Evolutionary conservation across 1,140 invertebrate genomes (phyloP).

Genomic region (Bradysia coprophila): DNA sequence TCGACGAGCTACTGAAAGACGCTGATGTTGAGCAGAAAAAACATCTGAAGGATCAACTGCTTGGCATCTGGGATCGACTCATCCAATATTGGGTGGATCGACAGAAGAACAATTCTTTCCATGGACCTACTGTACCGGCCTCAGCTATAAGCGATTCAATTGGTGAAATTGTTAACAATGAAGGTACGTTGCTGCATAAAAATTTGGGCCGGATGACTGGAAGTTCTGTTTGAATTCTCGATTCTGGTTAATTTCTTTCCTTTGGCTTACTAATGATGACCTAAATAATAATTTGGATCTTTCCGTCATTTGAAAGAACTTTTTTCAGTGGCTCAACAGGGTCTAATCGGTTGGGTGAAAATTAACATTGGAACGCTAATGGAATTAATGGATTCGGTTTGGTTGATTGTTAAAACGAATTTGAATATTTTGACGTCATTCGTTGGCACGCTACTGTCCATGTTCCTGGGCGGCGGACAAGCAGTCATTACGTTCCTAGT

Average conservation of each 20-base stretch:
- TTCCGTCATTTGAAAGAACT: conserved; percentile 24
- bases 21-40: conserved; percentile 64
- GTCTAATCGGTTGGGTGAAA: conserved; percentile 63
- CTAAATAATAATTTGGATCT: not conserved
- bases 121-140: conserved; percentile 47
- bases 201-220: not conserved
- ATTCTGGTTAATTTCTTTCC: not conserved
- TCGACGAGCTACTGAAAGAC: conserved; percentile 49
- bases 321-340: conserved; percentile 27
- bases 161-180: conserved; percentile 23
- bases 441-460: conserved; percentile 66
- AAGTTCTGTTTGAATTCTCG: too few species aligned
- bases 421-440: conserved; percentile 76
- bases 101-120: conserved; percentile 26
- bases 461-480: conserved; percentile 80
- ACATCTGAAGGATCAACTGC: conserved; percentile 73
- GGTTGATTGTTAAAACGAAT: conserved; percentile 83
- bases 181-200: conserved; percentile 11
- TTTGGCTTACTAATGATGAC: not conserved
- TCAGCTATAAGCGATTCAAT: conserved; percentile 46
- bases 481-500: conserved; percentile 86
- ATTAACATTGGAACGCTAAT: conserved; percentile 84
- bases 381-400: conserved; percentile 81
- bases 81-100: conserved; percentile 82
- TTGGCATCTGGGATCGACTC: conserved; percentile 82